These are phyloP conservation scores for Eudorcas thomsonii DNA, from an alignment of 2,113 vertebrate species.

Conservation along the genomic window DNA sequence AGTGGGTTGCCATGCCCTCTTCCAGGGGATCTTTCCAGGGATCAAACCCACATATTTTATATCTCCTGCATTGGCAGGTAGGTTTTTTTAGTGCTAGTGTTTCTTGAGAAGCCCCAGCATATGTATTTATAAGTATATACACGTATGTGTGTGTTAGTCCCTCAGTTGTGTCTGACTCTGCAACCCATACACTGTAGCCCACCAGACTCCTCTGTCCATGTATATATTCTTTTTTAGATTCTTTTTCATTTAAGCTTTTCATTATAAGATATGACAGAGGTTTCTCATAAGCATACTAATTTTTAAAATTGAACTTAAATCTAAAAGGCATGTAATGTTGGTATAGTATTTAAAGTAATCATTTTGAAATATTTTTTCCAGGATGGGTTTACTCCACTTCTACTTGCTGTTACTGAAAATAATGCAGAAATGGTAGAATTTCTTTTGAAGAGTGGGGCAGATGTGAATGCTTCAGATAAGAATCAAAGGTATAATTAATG, in stretches of 20 bases:
- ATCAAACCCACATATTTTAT: background rate
- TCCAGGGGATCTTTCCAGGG: background rate
- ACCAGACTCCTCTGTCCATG: background rate
- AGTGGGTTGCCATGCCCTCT: no score
- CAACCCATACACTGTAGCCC: background rate
- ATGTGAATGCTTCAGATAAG: constrained; percentile 84
- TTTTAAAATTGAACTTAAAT: constrained; percentile 23
- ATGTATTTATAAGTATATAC: background rate
- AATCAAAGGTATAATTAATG: constrained; percentile 74
- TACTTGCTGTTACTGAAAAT: constrained; percentile 85
- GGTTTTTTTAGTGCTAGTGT: background rate
- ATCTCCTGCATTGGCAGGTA: background rate
- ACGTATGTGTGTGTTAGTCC: background rate
- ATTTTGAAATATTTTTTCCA: constrained; percentile 73
- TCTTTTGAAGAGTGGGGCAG: constrained; percentile 86
- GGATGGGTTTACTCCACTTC: constrained; percentile 88
- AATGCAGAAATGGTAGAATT: constrained; percentile 87
- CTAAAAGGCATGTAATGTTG: background rate
- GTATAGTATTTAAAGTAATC: background rate
- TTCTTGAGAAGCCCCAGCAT: background rate
- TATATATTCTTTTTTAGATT: background rate
- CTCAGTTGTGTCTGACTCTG: background rate
- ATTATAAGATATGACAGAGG: background rate
- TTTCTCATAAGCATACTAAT: background rate
- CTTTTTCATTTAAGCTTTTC: background rate